Conservation (phyloP, 1,140 invertebrate species). For the Theocolax elegans region DNA sequence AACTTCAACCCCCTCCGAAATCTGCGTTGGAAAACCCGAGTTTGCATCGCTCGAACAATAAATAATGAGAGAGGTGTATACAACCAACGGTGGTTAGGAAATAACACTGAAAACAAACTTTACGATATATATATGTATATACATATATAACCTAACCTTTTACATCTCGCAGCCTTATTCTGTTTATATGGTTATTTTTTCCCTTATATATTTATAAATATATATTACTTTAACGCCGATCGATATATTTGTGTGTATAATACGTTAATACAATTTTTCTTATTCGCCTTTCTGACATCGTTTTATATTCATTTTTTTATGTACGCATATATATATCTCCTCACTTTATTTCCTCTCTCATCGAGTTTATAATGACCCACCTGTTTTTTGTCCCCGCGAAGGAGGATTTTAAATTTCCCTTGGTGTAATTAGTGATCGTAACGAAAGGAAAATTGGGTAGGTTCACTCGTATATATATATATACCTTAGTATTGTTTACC, state of each 20-base stretch:
- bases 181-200: too few species aligned
- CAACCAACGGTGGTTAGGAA: too few species aligned
- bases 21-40: too few species aligned
- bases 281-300: too few species aligned
- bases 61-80: not conserved
- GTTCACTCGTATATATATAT: too few species aligned
- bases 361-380: conserved; percentile 55
- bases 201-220: too few species aligned
- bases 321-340: conserved; percentile 12
- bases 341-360: conserved; percentile 33
- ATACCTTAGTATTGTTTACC: too few species aligned
- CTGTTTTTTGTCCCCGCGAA: conserved; percentile 48
- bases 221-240: too few species aligned
- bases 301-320: conserved; percentile 18
- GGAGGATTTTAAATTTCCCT: conserved; percentile 1
- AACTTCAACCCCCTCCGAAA: too few species aligned
- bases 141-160: not conserved
- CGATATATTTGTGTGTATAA: too few species aligned
- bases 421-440: too few species aligned
- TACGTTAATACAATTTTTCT: conserved; percentile 18
- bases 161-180: conserved; percentile 38
- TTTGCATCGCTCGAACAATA: not conserved
- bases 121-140: not conserved
- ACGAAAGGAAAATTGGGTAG: too few species aligned
- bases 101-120: not conserved